These are phyloP conservation scores for Scolopax bukidnonensis DNA, from an alignment of 2,797 vertebrate genomes.

Conservation along the genomic window DNA sequence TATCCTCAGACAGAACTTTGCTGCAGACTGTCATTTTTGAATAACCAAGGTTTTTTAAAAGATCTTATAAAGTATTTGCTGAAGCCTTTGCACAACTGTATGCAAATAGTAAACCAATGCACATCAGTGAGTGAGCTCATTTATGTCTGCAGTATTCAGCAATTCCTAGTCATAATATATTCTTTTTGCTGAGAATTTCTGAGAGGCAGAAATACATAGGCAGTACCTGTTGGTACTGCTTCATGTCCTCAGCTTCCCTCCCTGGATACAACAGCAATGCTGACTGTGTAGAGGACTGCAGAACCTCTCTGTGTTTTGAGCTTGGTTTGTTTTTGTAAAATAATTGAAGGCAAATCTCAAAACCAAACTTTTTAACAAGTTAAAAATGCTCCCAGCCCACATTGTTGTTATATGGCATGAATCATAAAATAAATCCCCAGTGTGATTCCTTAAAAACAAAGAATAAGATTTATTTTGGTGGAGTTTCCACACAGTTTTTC, in stretches of 20 bases:
- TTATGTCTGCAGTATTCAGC: background rate
- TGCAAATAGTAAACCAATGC: background rate
- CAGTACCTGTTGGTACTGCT: background rate
- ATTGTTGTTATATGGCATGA: background rate
- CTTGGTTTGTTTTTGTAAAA: background rate
- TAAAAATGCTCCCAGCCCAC: background rate
- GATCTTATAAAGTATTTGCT: background rate
- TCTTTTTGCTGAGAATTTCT: background rate
- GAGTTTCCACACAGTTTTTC: background rate
- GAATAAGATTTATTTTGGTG: background rate
- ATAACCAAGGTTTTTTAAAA: background rate
- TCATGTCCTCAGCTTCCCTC: background rate
- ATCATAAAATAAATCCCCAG: slow-evolving; percentile 8
- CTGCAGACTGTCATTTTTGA: background rate
- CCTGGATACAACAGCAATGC: background rate
- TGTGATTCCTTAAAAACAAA: background rate
- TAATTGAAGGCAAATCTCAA: slow-evolving; percentile 5
- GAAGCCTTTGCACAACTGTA: background rate
- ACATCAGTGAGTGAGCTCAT: background rate
- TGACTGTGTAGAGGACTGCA: background rate
- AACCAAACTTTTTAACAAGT: background rate
- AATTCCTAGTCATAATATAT: background rate
- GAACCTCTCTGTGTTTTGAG: background rate
- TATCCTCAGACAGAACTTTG: background rate
- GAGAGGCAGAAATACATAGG: background rate